Conservation (phyloP, 2,113 vertebrate species). For the Hystrix cristata region DNA sequence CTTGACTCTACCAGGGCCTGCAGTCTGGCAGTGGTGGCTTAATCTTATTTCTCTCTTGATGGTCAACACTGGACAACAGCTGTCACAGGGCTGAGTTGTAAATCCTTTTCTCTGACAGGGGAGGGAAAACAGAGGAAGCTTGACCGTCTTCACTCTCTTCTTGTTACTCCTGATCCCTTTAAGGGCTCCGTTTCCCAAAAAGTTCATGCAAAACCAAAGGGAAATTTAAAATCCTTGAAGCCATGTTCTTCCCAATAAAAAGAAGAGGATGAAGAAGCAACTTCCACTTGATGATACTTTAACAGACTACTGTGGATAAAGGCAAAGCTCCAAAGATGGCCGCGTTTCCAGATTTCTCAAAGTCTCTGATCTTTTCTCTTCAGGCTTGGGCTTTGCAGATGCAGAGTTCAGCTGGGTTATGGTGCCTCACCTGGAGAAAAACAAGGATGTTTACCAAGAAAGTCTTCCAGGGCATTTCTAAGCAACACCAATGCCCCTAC, state of each 20-base stretch:
- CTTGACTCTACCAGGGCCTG: conserved; percentile 82
- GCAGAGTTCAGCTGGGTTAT: conserved; percentile 43
- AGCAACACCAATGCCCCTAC: conserved; percentile 32
- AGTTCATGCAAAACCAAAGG: conserved; percentile 74
- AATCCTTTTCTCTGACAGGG: conserved; percentile 87
- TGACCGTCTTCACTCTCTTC: conserved; percentile 76
- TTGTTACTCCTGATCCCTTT: conserved; percentile 71
- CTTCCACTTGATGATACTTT: conserved; percentile 51
- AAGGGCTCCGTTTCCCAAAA: conserved; percentile 56
- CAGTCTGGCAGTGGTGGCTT: conserved; percentile 76
- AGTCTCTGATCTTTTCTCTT: conserved; percentile 60
- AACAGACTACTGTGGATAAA: conserved; percentile 52
- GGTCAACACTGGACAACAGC: conserved; percentile 85
- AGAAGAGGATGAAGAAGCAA: conserved; percentile 41
- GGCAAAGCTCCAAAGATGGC: conserved; percentile 59
- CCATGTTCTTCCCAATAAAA: conserved; percentile 73
- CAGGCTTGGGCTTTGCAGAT: conserved; percentile 45
- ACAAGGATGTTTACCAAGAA: conserved; percentile 56
- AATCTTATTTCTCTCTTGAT: conserved; percentile 88
- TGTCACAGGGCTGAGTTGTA: conserved; percentile 87
- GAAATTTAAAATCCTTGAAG: conserved; percentile 74
- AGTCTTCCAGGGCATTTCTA: conserved; percentile 51
- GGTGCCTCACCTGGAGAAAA: conserved; percentile 71
- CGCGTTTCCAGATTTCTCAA: conserved; percentile 57
- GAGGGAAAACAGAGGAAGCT: conserved; percentile 71